Evolutionary conservation across 2,888 invertebrate genomes (phyloP), one percentile per base, ranked within the genome.

Genomic region (Stramonita haemastoma): DNA sequence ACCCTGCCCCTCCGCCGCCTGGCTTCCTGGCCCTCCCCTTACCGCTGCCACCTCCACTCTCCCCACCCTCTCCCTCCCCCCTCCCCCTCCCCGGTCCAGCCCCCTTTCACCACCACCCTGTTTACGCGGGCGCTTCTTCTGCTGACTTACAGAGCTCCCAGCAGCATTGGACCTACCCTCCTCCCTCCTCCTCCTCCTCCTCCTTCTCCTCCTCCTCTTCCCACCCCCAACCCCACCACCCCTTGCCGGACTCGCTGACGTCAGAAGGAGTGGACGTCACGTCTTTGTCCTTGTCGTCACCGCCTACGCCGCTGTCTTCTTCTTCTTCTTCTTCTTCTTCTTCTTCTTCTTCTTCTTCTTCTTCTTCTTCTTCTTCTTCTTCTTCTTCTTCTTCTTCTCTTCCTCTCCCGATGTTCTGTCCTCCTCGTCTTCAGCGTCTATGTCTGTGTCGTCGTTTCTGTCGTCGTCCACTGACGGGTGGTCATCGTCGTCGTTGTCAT

Each of bases 201-300:
- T 22, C 36, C 46, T n/a, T n/a, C n/a, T n/a, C n/a, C n/a, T 36
- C 15, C 22, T 19, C 77, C 32, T 79, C 77, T 17, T 11, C 29
- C 26, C 32, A 17, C 32, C 32, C 34, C 60, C 13, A 1, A 4
- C n/a, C 77, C 17, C 17, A 32, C 60, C 73, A 73, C 36, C 22
- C 26, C 6, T 5, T 19, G 11, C 22, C 46, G 6, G 81, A 83
- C 36, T 26, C 46, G 81, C 46, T 83, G 36, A 46, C 46, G 81
- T 83, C 81, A 83, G 81, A 83, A 26, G 19, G 4, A n/a, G 46
- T 46, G 36, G 81, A 83, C 81, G 29, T 83, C 46, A 83, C 46
- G 46, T 46, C 81, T 0, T 26, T 36, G 81, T 83, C 46, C 2
- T 66, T 66, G 26, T 46, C 46, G 19, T 15, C 26, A 13, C 13